Base-by-base conservation (phyloP, 2,888 invertebrate species). In the Altica lythri region DNA sequence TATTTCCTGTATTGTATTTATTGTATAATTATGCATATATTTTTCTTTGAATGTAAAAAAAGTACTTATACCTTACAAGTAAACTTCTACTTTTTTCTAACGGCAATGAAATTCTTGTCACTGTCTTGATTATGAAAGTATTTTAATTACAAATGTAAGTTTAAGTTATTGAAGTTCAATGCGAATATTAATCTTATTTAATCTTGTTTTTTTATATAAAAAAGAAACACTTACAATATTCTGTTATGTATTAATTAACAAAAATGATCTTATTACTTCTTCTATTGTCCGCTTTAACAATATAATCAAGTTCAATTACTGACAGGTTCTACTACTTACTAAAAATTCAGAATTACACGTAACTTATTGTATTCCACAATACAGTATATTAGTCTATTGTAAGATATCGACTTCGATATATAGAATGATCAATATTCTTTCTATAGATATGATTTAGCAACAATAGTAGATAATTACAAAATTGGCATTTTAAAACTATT, bases 261-360 rank as follows among this genome's bases (percentile, higher is more conserved):
- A 1, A 34, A 2, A 34, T 16, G 34, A 14, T 34, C 9, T 16
- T 16, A 34, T 34, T 12, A 32, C 12, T 10, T n/a, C 3, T 9
- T 16, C 34, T 9, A 38, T 38, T 38, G 18, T 38, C 19, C 12
- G 18, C 8, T 38, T 5, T 38, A 19, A 38, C 19, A 4, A 38
- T 10, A 12, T 10, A n/a, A 10, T 38, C 38, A 38, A 38, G 13
- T 38, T 38, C 22, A 38, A 38, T 38, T 38, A 38, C 12, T 19
- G 22, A 13, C 12, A 25, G n/a, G n/a, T n/a, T n/a, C 12, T 22
- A 38, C 12, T n/a, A 4, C 10, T 38, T 8, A 38, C 6, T 38
- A 38, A 22, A 38, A 38, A 38, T 22, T 12, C 19, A 19, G 19
- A 16, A 19, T 38, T 19, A 19, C 38, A 38, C 38, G 19, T 38